Evolutionary conservation across 2,888 invertebrate species (phyloP).

Genomic region (Pogonocherus hispidulus): DNA sequence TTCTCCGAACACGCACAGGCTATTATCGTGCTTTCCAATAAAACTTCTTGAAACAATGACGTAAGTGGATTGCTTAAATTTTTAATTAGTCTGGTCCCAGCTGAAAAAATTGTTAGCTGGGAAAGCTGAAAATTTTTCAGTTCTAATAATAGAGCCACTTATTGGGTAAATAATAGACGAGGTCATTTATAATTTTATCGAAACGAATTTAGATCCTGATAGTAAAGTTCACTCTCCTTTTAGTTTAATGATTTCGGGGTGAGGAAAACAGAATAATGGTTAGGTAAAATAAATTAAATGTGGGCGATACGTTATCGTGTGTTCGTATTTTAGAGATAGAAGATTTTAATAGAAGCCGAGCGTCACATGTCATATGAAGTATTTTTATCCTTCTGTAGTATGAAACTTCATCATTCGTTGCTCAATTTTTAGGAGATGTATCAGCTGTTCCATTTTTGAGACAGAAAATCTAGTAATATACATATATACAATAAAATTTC

Average conservation of each 20-base stretch:
- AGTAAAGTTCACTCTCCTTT: background rate
- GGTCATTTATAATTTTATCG: background rate
- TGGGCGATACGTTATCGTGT: too few species aligned
- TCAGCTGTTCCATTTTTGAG: too few species aligned
- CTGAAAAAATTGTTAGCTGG: slow-evolving; percentile 2
- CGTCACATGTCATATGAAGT: too few species aligned
- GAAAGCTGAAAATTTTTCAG: background rate
- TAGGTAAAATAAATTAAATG: too few species aligned
- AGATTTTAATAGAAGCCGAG: too few species aligned
- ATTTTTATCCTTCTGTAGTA: too few species aligned
- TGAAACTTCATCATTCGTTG: too few species aligned
- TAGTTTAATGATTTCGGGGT: background rate
- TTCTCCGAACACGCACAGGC: background rate
- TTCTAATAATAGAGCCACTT: background rate
- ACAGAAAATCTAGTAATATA: too few species aligned
- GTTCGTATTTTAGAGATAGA: too few species aligned
- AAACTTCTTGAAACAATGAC: background rate
- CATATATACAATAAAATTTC: too few species aligned
- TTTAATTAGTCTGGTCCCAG: background rate
- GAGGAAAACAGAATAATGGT: too few species aligned
- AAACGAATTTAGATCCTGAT: background rate
- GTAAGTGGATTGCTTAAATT: background rate
- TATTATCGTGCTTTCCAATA: background rate
- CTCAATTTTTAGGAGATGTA: too few species aligned
- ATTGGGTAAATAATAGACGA: background rate